Conservation (phyloP, 1,140 invertebrate genomes). For the Procambarus virginalis region DNA sequence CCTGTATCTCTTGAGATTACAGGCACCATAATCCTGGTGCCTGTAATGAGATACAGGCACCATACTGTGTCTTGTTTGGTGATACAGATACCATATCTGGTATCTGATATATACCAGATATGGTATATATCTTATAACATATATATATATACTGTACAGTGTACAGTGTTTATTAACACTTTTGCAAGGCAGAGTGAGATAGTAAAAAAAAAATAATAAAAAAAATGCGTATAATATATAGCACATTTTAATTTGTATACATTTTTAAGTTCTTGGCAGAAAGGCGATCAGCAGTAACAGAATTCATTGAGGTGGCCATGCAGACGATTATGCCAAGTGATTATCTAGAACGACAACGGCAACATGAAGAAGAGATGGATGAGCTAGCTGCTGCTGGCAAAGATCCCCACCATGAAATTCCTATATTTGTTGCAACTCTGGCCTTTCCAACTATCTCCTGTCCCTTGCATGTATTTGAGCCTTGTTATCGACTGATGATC, state of each 20-base stretch:
- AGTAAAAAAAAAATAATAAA: not conserved
- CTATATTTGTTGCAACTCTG: constrained; percentile 93
- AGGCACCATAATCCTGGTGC: too few relatives aligned
- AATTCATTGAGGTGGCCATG: constrained; percentile 84
- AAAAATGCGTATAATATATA: too few relatives aligned
- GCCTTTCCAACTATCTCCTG: constrained; percentile 90
- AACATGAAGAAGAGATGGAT: constrained; percentile 68
- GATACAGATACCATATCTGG: too few relatives aligned
- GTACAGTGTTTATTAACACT: too few relatives aligned
- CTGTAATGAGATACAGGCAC: too few relatives aligned
- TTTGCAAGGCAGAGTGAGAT: too few relatives aligned
- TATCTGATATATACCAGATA: too few relatives aligned
- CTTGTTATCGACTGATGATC: constrained; percentile 91
- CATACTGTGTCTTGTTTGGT: too few relatives aligned
- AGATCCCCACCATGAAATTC: constrained; percentile 77
- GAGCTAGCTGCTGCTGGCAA: constrained; percentile 66
- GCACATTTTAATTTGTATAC: constrained; percentile 68
- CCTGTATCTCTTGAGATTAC: too few relatives aligned
- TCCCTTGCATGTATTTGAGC: constrained; percentile 93
- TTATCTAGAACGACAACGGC: constrained; percentile 77
- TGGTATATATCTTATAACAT: too few relatives aligned
- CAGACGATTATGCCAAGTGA: constrained; percentile 81
- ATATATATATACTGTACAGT: too few relatives aligned
- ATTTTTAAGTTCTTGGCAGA: constrained; percentile 80
- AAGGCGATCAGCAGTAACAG: constrained; percentile 80